Evolutionary conservation across 2,888 invertebrate species (phyloP).

Genomic region (Tenodera sinensis): DNA sequence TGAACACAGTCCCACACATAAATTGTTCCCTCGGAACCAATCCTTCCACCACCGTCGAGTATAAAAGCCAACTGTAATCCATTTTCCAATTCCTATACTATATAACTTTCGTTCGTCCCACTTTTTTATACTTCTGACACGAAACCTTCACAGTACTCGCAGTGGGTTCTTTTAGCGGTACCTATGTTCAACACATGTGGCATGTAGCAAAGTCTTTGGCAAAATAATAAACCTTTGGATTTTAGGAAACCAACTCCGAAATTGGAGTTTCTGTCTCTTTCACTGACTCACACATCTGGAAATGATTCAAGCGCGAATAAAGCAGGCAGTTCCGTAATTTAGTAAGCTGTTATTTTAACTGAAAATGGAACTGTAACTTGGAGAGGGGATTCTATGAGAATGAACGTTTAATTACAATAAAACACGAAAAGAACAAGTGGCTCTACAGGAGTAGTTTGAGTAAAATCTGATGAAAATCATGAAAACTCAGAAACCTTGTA

Average conservation of each 20-base stretch:
- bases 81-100: constrained; percentile 24
- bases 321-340: too few species aligned
- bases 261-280: neutral
- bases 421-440: too few species aligned
- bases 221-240: neutral
- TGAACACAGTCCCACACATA: constrained; percentile 24
- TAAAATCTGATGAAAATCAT: too few species aligned
- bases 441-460: too few species aligned
- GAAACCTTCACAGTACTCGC: neutral
- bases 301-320: neutral
- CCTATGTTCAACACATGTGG: neutral
- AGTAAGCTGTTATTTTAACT: too few species aligned
- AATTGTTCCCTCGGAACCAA: constrained; percentile 23
- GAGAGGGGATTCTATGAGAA: too few species aligned
- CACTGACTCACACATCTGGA: neutral
- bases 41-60: constrained; percentile 18
- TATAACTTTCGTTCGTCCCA: neutral
- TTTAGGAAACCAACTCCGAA: neutral
- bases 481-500: too few species aligned
- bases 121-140: neutral
- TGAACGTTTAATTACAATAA: too few species aligned
- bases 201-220: neutral
- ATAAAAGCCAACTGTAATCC: constrained; percentile 27
- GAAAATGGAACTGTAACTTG: too few species aligned
- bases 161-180: neutral